Evolutionary conservation across 2,113 vertebrate genomes (phyloP).

Genomic region (Accipiter cooperii): DNA sequence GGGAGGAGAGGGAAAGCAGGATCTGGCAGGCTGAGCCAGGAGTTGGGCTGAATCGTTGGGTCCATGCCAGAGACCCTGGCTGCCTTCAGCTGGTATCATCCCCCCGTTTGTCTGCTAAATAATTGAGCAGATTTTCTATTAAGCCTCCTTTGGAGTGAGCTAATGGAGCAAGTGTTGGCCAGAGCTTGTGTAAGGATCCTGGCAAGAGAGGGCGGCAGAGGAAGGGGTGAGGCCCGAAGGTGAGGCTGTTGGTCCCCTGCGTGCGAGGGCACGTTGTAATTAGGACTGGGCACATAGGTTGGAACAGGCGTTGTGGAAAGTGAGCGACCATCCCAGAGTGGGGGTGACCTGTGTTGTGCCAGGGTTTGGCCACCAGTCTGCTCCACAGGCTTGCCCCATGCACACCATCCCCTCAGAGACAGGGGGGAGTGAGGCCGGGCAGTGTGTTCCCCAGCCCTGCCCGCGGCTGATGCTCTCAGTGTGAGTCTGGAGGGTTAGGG

Average conservation of each 20-base stretch:
- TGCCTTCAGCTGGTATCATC: background rate
- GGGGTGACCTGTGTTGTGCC: background rate
- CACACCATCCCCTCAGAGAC: background rate
- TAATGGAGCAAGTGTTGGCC: background rate
- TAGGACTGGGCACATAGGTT: background rate
- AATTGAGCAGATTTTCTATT: slow-evolving; percentile 44
- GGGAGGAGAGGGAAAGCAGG: background rate
- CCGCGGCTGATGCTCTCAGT: background rate
- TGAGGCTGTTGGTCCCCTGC: background rate
- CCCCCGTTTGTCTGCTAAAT: background rate
- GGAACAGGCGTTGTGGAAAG: background rate
- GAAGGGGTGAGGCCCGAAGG: background rate
- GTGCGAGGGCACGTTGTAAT: background rate
- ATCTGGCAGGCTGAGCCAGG: background rate
- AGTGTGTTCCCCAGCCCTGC: background rate
- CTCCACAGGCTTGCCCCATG: background rate
- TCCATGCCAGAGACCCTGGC: background rate
- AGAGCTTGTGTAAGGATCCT: background rate
- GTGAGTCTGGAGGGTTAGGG: background rate
- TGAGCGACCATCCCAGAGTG: background rate
- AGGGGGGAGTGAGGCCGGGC: background rate
- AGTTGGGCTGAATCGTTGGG: background rate
- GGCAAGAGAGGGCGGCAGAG: accelerated
- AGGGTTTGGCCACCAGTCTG: accelerated
- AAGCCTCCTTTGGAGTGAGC: slow-evolving; percentile 3